A percentile compares a stretch with the other conserved stretches of the same genome.
These are phyloP conservation scores for Tyrophagus putrescentiae DNA, from an alignment of 1,140 invertebrate genomes.

Conservation along the genomic window DNA sequence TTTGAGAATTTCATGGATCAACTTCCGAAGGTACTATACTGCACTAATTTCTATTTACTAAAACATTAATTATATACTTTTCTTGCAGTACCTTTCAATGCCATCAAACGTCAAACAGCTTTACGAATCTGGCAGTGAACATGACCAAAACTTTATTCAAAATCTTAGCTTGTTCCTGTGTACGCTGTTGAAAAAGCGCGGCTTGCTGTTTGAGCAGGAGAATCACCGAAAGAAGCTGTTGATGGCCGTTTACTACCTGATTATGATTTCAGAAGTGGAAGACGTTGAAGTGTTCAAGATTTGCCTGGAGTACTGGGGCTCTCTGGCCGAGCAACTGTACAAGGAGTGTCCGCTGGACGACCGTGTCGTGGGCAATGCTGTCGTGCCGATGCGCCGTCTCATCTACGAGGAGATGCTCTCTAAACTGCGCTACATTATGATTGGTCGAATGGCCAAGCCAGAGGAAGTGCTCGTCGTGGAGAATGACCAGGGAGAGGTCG, in stretches of 20 bases:
- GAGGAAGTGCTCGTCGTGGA: constrained; percentile 99
- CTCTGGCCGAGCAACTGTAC: constrained; percentile 76
- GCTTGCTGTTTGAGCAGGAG: constrained; percentile 61
- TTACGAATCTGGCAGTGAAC: constrained; percentile 77
- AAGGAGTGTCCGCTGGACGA: constrained; percentile 10
- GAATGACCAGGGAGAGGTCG: constrained; percentile 99
- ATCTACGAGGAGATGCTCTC: constrained; percentile 66
- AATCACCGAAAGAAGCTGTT: constrained; percentile 50
- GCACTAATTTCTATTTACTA: not conserved
- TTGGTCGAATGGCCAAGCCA: constrained; percentile 97
- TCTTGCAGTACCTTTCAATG: constrained; percentile 47
- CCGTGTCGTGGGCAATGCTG: not conserved
- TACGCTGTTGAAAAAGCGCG: constrained; percentile 92
- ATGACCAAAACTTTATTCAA: constrained; percentile 98
- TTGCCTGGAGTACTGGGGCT: constrained; percentile 97
- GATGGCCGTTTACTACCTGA: constrained; percentile 76
- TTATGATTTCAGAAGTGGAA: constrained; percentile 94
- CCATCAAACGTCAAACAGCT: constrained; percentile 82
- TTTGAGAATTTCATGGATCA: constrained; percentile 81
- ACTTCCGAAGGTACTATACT: constrained; percentile 47
- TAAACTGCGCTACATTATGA: constrained; percentile 94
- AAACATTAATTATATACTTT: not conserved
- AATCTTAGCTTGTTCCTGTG: constrained; percentile 94
- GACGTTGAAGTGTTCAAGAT: constrained; percentile 99
- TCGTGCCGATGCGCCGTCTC: constrained; percentile 37